Evolutionary conservation across 2,113 vertebrate species (phyloP).

Genomic region (Sterna hirundo): DNA sequence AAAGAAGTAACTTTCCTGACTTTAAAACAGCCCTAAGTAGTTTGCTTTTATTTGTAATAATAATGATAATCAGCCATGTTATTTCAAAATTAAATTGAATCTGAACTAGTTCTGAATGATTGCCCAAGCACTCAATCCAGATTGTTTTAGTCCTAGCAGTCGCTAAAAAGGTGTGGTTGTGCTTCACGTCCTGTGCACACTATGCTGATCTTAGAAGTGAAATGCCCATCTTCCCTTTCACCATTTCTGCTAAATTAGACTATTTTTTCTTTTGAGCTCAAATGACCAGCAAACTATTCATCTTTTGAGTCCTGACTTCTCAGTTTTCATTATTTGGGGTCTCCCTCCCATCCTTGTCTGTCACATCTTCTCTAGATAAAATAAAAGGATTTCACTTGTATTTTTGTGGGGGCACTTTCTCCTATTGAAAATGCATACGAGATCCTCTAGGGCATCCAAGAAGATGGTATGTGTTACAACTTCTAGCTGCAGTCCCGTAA

Average conservation of each 20-base stretch:
- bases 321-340: background rate
- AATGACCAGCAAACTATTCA: background rate
- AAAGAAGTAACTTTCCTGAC: background rate
- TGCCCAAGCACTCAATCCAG: background rate
- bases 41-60: background rate
- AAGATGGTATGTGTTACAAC: background rate
- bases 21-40: background rate
- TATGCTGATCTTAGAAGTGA: background rate
- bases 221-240: background rate
- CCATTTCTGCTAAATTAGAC: background rate
- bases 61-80: background rate
- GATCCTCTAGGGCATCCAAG: background rate
- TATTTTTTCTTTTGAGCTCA: background rate
- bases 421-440: background rate
- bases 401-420: background rate
- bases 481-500: background rate
- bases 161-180: background rate
- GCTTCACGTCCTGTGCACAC: background rate
- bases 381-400: background rate
- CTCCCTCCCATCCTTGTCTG: background rate
- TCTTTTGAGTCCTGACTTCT: background rate
- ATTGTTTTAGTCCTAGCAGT: background rate
- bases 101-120: background rate
- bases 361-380: background rate
- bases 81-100: background rate